Conservation (phyloP, 2,797 vertebrate genomes). For the Triplophysa bombifrons region DNA sequence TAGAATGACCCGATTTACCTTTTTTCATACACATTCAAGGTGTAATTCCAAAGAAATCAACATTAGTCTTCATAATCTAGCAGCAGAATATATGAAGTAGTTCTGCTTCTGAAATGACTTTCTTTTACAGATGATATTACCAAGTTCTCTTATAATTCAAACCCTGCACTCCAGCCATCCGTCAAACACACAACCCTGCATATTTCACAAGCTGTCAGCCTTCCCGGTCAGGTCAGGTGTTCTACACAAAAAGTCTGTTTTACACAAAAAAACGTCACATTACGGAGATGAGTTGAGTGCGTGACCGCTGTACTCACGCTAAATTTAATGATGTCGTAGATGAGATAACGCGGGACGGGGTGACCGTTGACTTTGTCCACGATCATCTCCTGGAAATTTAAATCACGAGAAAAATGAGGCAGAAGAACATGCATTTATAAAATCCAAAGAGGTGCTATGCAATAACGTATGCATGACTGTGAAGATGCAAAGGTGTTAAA, state of each 20-base stretch:
- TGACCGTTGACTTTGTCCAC: slow-evolving; percentile 98
- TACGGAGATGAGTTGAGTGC: not conserved
- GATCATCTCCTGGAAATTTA: slow-evolving; percentile 91
- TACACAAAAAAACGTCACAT: not conserved
- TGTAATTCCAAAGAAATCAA: not conserved
- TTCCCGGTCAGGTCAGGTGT: not conserved
- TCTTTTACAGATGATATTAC: not conserved
- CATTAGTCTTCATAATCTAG: not conserved
- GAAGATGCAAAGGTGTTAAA: too few species aligned
- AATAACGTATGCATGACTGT: too few species aligned
- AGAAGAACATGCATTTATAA: not conserved
- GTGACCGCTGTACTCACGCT: slow-evolving; percentile 84
- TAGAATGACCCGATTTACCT: not conserved
- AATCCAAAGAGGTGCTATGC: too few species aligned
- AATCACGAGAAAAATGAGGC: not conserved
- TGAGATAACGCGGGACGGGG: slow-evolving; percentile 94
- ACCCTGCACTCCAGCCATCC: not conserved
- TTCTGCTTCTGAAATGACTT: not conserved
- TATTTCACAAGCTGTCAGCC: not conserved
- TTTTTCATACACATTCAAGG: not conserved
- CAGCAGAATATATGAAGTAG: not conserved
- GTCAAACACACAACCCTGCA: not conserved
- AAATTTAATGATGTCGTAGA: slow-evolving; percentile 99
- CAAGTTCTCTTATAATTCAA: not conserved
- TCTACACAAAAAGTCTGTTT: too few species aligned